A percentile compares a stretch with the other conserved stretches of the same genome.
Conservation (phyloP, 2,888 invertebrate species). For the Sesia apiformis region DNA sequence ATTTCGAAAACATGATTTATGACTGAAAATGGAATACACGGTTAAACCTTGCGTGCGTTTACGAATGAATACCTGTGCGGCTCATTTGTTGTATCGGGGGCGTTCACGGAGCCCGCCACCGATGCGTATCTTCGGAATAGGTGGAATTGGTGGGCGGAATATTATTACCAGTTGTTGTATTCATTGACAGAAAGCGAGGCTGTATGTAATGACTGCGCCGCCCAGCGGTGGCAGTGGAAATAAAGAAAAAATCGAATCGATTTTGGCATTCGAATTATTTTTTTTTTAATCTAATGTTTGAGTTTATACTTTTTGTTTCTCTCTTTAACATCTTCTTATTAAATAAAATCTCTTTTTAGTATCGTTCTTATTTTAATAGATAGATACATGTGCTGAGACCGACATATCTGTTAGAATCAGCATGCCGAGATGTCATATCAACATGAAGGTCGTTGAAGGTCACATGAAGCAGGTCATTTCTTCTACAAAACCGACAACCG, state of each 20-base stretch:
- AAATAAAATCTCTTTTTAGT: too few species aligned
- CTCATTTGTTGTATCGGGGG: constrained; percentile 26
- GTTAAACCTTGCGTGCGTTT: constrained; percentile 3
- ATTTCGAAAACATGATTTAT: background rate
- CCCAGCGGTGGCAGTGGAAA: constrained; percentile 37
- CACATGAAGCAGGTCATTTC: too few species aligned
- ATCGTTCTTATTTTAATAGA: too few species aligned
- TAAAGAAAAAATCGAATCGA: constrained; percentile 16
- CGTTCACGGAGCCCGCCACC: constrained; percentile 44
- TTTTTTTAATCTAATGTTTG: too few species aligned
- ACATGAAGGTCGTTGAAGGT: too few species aligned
- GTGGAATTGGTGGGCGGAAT: constrained; percentile 69
- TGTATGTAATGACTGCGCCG: constrained; percentile 38
- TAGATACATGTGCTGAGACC: too few species aligned
- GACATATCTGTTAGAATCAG: too few species aligned
- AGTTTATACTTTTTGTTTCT: too few species aligned
- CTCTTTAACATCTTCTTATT: too few species aligned
- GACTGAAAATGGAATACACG: background rate
- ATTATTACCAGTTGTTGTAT: constrained; percentile 52
- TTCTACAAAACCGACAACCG: too few species aligned
- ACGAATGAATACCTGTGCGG: constrained; percentile 1
- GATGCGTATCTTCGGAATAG: constrained; percentile 66
- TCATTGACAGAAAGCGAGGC: constrained; percentile 49
- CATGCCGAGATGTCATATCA: too few species aligned
- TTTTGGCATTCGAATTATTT: background rate